Percentiles rank a stretch among this genome's conserved stretches.
These are phyloP conservation scores for Cephus runcator DNA, from an alignment of 2,888 invertebrate genomes.

Conservation along the genomic window DNA sequence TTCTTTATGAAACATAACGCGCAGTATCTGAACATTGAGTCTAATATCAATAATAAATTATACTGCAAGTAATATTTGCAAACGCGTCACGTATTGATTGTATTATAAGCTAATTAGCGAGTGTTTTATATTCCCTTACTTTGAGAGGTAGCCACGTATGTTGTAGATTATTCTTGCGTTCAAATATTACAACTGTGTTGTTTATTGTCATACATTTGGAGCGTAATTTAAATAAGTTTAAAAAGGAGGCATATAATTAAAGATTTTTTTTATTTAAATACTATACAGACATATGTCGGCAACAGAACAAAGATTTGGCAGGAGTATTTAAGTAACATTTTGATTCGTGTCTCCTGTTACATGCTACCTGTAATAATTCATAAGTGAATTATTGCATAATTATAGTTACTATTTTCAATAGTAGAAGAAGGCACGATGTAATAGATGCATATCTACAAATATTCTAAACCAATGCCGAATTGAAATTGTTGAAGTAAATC, in stretches of 20 bases:
- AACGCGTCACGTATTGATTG: background rate
- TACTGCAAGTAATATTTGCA: background rate
- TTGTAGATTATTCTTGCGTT: background rate
- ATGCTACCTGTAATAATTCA: background rate
- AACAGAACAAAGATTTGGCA: conserved; percentile 7
- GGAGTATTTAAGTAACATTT: background rate
- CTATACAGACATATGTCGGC: conserved; percentile 3
- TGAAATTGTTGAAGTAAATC: conserved; percentile 83
- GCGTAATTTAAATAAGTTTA: background rate
- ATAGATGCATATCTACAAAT: conserved; percentile 69
- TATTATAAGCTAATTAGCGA: background rate
- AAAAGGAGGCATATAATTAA: background rate
- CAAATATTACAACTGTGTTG: background rate
- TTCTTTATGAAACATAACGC: background rate
- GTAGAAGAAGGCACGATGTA: background rate
- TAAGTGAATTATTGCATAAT: background rate
- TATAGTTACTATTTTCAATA: background rate
- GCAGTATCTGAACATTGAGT: background rate
- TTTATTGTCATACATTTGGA: background rate
- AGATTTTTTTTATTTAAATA: conserved; percentile 4
- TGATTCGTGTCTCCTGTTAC: background rate
- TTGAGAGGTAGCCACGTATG: background rate
- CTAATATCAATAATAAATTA: background rate
- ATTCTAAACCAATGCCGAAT: conserved; percentile 85
- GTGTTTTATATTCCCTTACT: too few relatives aligned